Base-by-base conservation (phyloP, 2,113 vertebrate genomes). In the Haemorhous mexicanus region DNA sequence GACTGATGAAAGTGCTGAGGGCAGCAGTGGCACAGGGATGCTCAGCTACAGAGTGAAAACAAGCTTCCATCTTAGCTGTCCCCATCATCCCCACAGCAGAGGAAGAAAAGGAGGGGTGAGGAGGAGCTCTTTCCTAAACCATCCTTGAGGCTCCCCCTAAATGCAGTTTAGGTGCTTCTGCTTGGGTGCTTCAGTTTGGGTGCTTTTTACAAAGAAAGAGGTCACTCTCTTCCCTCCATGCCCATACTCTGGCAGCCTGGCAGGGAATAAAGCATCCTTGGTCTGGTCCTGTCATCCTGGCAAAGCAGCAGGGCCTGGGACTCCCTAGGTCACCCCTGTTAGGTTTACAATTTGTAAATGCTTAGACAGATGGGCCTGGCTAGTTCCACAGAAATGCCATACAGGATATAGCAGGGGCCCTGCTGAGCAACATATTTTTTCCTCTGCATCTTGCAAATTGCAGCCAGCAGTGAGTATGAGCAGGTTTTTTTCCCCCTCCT, bases 391-490 rank as follows among this genome's bases (percentile, higher is more conserved):
- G 83, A 87, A 92, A 67, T 92, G 76, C 85, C 7, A 2, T 68
- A 93, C 93, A 97, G 90, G 79, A 86, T 91, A 50, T 72, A 89
- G 76, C 68, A 77, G 94, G 44, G 64, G 64, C 88, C 87, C 95
- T 67, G 79, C 88, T 81, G 94, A 92, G 85, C 75, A 93, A 35
- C n/a, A 33, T 93, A 93, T 88, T 96, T 96, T 95, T 95, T 92
- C 85, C 90, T 93, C 76, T 92, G 23, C 0, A 0, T 72, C 49
- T 94, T 90, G 62, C 64, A 90, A 96, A 93, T 83, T 9, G 1
- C 82, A 84, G 85, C 79, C 75, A 95, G 70, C 78, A 70, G 63
- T 69, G 67, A 85, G 33, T 37, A 62, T 3, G 11, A 73, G 56
- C 24, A 66, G 62, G 4, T 1, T 21, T 39, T 84, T 94, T 64